These are phyloP conservation scores for Papilio xuthus DNA, from an alignment of 1,140 invertebrate species.

Conservation along the genomic window DNA sequence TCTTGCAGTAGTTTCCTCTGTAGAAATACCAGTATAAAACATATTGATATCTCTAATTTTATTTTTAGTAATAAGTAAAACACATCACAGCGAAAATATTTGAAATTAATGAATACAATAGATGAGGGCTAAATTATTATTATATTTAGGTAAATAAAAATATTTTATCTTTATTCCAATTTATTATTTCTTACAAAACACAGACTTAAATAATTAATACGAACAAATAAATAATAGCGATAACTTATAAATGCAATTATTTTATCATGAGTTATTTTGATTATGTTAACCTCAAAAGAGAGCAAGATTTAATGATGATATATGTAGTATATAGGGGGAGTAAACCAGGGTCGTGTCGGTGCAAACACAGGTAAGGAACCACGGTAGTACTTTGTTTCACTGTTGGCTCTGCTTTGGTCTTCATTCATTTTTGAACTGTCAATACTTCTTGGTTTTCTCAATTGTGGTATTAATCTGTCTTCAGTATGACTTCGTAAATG, in stretches of 20 bases:
- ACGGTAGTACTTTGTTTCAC: not conserved
- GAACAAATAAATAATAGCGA: not conserved
- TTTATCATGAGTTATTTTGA: too few species aligned
- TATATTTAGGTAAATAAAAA: not conserved
- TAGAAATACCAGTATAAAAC: too few species aligned
- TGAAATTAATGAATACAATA: too few species aligned
- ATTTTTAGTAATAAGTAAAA: too few species aligned
- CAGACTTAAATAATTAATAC: not conserved
- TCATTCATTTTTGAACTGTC: not conserved
- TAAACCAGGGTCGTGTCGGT: slow-evolving; percentile 7
- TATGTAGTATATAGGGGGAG: not conserved
- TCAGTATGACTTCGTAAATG: not conserved
- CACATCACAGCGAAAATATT: too few species aligned
- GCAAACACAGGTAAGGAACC: not conserved
- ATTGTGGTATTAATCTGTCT: not conserved
- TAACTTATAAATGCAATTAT: not conserved
- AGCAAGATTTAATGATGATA: not conserved
- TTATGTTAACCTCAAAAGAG: too few species aligned
- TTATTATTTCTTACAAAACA: not conserved
- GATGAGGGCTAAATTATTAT: too few species aligned
- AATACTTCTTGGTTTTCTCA: not conserved
- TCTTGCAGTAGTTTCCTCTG: too few species aligned
- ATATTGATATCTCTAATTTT: too few species aligned
- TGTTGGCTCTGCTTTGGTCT: not conserved
- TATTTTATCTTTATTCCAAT: not conserved